Evolutionary conservation across 2,113 vertebrate species (phyloP).

Genomic region (Mastomys natalensis): DNA sequence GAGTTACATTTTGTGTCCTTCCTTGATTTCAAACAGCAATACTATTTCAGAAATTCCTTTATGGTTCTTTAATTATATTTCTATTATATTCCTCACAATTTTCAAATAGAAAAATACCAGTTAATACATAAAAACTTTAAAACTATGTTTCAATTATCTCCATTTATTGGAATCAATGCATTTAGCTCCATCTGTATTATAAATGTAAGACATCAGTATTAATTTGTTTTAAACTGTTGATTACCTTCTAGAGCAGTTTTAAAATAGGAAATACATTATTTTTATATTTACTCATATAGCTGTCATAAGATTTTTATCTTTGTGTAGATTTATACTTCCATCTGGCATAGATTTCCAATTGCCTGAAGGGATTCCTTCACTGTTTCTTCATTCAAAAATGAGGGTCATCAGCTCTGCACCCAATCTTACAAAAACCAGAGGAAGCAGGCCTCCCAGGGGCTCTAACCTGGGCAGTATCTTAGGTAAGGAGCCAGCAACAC

Average conservation of each 20-base stretch:
- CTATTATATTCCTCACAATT: not conserved
- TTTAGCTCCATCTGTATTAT: not conserved
- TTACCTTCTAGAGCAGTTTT: slow-evolving; percentile 27
- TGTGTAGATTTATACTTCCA: slow-evolving; percentile 25
- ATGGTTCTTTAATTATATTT: not conserved
- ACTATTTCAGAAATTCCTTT: not conserved
- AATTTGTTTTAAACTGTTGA: not conserved
- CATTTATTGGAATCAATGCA: not conserved
- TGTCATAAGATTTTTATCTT: slow-evolving; percentile 27
- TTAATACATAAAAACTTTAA: not conserved
- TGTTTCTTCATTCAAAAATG: slow-evolving; percentile 24
- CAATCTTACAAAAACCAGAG: too few relatives aligned
- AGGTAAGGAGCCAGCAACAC: too few relatives aligned
- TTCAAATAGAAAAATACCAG: not conserved
- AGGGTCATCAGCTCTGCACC: too few relatives aligned
- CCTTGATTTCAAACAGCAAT: not conserved
- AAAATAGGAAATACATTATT: slow-evolving; percentile 15
- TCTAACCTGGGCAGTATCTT: too few relatives aligned
- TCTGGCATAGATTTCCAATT: not conserved
- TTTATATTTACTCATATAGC: not conserved
- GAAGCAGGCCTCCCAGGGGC: too few relatives aligned
- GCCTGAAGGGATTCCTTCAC: not conserved
- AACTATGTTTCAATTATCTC: not conserved
- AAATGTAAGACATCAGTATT: not conserved
- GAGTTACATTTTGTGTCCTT: not conserved